Conservation (phyloP, 2,888 invertebrate genomes). For the Mimumesa dahlbomi region DNA sequence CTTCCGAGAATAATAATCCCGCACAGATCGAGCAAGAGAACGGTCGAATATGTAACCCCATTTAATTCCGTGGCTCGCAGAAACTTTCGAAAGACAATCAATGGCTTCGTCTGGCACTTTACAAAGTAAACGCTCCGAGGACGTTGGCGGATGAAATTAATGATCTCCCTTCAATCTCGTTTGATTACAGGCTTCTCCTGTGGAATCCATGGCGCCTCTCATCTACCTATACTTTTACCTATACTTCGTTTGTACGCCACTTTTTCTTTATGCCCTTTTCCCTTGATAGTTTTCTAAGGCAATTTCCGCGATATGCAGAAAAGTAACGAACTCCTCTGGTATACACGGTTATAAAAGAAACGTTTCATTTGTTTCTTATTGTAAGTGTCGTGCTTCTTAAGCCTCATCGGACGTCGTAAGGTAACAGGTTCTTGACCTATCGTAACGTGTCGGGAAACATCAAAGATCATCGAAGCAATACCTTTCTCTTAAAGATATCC, state of each 20-base stretch:
- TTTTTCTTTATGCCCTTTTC: conserved; percentile 12
- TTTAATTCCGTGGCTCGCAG: conserved; percentile 43
- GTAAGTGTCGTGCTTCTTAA: neutral
- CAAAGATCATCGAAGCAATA: conserved; percentile 4
- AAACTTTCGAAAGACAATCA: conserved; percentile 62
- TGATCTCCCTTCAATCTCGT: conserved; percentile 60
- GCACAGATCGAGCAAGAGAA: conserved; percentile 11
- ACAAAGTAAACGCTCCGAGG: conserved; percentile 54
- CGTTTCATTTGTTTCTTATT: conserved; percentile 10
- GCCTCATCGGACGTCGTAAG: conserved; percentile 60
- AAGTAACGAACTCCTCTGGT: conserved; percentile 18
- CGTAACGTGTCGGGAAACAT: conserved; percentile 14
- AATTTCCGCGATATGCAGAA: conserved; percentile 20
- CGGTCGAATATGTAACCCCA: conserved; percentile 29
- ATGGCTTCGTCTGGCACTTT: conserved; percentile 55
- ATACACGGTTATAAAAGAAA: conserved; percentile 9
- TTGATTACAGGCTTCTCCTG: conserved; percentile 51
- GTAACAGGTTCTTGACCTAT: conserved; percentile 68
- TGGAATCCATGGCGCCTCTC: conserved; percentile 20
- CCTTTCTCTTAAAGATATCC: too few species aligned
- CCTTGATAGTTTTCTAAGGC: conserved; percentile 19
- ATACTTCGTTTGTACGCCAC: conserved; percentile 8
- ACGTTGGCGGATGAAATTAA: conserved; percentile 58
- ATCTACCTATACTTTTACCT: conserved; percentile 19
- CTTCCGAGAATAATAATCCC: conserved; percentile 17